These are phyloP conservation scores for Furcifer pardalis DNA, from an alignment of 2,797 vertebrate species.

Conservation along the genomic window DNA sequence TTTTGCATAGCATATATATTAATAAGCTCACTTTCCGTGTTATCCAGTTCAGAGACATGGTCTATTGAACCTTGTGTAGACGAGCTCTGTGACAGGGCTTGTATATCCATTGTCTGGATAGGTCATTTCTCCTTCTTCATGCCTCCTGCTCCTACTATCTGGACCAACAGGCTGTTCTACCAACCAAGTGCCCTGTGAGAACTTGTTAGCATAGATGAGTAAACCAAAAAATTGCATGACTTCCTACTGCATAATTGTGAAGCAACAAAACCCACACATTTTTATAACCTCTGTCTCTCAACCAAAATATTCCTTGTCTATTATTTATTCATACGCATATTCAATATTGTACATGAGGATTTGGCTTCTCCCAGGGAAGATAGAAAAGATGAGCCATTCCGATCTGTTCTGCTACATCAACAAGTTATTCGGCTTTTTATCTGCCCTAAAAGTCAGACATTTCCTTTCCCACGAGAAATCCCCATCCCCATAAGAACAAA, in stretches of 20 bases:
- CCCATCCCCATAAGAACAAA: not conserved
- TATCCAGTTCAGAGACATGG: too few species aligned
- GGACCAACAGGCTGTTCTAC: too few species aligned
- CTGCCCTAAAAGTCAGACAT: slow-evolving; percentile 46
- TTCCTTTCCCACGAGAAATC: slow-evolving; percentile 15
- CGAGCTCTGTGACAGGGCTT: too few species aligned
- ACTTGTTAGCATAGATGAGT: slow-evolving; percentile 38
- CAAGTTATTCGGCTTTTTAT: slow-evolving; percentile 47
- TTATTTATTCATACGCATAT: slow-evolving; percentile 71
- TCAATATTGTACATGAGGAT: slow-evolving; percentile 52
- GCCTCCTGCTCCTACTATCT: too few species aligned
- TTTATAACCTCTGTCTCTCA: slow-evolving; percentile 54
- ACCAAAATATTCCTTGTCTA: slow-evolving; percentile 51
- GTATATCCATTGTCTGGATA: too few species aligned
- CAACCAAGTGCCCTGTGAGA: not conserved
- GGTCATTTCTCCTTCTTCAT: too few species aligned
- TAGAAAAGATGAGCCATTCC: slow-evolving; percentile 46
- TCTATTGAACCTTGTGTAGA: too few species aligned
- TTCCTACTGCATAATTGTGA: slow-evolving; percentile 41
- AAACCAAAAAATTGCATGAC: slow-evolving; percentile 53
- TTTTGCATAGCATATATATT: too few species aligned
- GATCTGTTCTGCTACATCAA: slow-evolving; percentile 62
- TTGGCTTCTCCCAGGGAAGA: slow-evolving; percentile 64
- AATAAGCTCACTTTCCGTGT: too few species aligned
- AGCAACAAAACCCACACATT: slow-evolving; percentile 42